Percentiles rank a stretch among this genome's conserved stretches.
Conservation (phyloP, 2,113 vertebrate species). For the Rhinolophus ferrumequinum region DNA sequence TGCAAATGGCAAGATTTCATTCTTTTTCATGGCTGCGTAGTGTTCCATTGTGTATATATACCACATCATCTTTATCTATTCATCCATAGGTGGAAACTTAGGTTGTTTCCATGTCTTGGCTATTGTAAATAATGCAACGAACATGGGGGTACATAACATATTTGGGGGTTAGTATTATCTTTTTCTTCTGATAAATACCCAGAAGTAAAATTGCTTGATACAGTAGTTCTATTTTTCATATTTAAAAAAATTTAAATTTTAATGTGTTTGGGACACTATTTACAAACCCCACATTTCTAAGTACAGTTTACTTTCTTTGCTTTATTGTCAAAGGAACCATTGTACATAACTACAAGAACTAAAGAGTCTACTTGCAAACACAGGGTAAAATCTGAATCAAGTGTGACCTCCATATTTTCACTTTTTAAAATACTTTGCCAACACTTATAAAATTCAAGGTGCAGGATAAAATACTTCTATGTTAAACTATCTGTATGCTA, state of each 20-base stretch:
- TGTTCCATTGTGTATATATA: neutral
- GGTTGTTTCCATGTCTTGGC: neutral
- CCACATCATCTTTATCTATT: neutral
- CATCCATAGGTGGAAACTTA: neutral
- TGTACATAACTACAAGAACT: slow-evolving; percentile 34
- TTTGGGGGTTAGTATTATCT: neutral
- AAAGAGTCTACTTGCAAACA: neutral
- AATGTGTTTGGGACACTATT: slow-evolving; percentile 20
- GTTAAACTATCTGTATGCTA: neutral
- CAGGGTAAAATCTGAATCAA: neutral
- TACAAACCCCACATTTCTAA: slow-evolving; percentile 44
- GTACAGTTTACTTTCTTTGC: slow-evolving; percentile 18
- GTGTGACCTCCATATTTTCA: slow-evolving; percentile 14
- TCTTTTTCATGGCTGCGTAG: neutral
- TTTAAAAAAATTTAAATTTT: neutral
- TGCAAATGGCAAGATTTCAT: neutral
- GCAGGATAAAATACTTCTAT: neutral
- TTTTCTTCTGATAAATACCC: neutral
- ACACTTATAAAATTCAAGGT: slow-evolving; percentile 31
- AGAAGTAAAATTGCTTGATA: neutral
- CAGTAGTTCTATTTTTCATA: neutral
- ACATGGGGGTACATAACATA: neutral
- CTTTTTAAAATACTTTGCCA: slow-evolving; percentile 26
- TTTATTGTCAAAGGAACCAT: neutral
- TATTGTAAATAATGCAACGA: neutral